phyloP scores from a whole-genome alignment of 2,888 invertebrate genomes.

The Rhagonycha lutea region DNA sequence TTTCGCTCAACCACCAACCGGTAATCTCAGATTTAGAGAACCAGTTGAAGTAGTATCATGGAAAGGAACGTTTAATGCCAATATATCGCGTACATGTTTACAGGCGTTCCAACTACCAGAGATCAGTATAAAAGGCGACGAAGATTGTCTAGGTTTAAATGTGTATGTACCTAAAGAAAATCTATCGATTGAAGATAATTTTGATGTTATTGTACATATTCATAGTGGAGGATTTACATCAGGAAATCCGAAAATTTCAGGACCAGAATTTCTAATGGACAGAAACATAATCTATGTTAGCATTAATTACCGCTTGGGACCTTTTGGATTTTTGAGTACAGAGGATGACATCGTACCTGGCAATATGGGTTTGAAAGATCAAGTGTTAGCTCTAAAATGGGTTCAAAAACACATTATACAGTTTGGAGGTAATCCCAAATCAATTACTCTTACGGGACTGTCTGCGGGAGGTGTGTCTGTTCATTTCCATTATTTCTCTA shows the following conservation, averaged over 20 bases:
- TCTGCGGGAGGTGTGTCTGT: slow-evolving; percentile 74
- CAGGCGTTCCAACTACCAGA: slow-evolving; percentile 21
- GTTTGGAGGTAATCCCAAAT: slow-evolving; percentile 71
- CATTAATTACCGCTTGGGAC: slow-evolving; percentile 11
- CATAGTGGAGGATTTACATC: slow-evolving; percentile 14
- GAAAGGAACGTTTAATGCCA: slow-evolving; percentile 34
- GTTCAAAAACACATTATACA: slow-evolving; percentile 46
- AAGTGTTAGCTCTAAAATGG: slow-evolving; percentile 69
- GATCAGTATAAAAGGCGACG: slow-evolving; percentile 41
- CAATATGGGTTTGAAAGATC: slow-evolving; percentile 60
- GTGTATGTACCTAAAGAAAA: slow-evolving; percentile 8
- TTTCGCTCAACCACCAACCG: slow-evolving; percentile 40
- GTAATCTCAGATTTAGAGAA: slow-evolving; percentile 41
- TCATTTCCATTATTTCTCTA: slow-evolving; percentile 70
- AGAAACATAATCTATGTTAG: slow-evolving; percentile 5
- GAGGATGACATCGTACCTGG: background rate
- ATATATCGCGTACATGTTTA: slow-evolving; percentile 39
- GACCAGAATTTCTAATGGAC: slow-evolving; percentile 16
- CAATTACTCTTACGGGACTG: slow-evolving; percentile 66
- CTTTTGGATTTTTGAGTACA: slow-evolving; percentile 4
- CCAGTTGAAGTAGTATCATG: background rate
- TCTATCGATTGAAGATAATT: background rate
- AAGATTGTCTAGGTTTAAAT: slow-evolving; percentile 17
- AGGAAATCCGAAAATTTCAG: background rate
- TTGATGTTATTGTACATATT: slow-evolving; percentile 15